phyloP scores from a whole-genome alignment of 1,140 invertebrate genomes.

The Gryon sp. region DNA sequence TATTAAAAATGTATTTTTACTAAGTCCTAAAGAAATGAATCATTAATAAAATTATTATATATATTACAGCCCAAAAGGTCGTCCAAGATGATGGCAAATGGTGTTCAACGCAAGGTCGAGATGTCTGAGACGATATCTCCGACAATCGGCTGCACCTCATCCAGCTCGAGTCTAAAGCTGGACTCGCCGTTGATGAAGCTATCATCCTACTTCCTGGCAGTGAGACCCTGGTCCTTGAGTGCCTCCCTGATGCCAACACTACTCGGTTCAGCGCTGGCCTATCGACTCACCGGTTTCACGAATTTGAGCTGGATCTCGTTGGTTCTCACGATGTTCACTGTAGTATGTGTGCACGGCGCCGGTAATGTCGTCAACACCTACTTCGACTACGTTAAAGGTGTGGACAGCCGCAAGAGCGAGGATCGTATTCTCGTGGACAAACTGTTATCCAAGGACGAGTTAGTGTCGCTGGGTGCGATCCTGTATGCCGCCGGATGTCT shows the following conservation, averaged over 20 bases:
- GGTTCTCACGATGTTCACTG: constrained; percentile 89
- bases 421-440: constrained; percentile 96
- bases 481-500: constrained; percentile 92
- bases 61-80: too few relatives aligned
- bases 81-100: constrained; percentile 31
- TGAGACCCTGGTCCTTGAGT: constrained; percentile 95
- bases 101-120: not conserved
- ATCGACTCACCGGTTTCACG: constrained; percentile 84
- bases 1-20: too few relatives aligned
- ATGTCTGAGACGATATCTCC: too few relatives aligned
- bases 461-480: constrained; percentile 91
- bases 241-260: constrained; percentile 94
- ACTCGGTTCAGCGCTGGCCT: constrained; percentile 91
- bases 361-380: constrained; percentile 99
- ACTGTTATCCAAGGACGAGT: constrained; percentile 90
- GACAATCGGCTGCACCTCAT: too few relatives aligned
- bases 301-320: constrained; percentile 89
- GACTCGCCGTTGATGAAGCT: constrained; percentile 87
- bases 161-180: constrained; percentile 3
- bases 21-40: too few relatives aligned
- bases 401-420: constrained; percentile 94
- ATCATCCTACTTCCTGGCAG: constrained; percentile 90
- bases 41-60: too few relatives aligned
- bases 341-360: constrained; percentile 95
- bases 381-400: constrained; percentile 95